Base-by-base conservation (phyloP, 2,113 vertebrate genomes). In the Cololabis saira region DNA sequence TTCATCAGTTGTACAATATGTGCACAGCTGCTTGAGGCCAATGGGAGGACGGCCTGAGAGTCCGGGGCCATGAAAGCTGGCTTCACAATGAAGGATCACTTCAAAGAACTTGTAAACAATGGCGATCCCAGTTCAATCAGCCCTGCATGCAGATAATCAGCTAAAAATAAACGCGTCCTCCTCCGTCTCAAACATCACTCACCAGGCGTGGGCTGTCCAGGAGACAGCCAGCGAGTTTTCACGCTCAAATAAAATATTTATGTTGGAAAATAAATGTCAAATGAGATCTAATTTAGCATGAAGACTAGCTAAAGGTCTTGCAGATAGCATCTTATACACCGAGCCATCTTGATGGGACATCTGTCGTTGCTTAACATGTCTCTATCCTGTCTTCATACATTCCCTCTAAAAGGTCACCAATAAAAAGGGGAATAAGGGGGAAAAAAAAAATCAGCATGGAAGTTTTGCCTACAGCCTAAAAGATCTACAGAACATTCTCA, bases 81-180 rank as follows among this genome's bases (percentile, higher is more conserved):
- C 70, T 75, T 82, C 82, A 90, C 83, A 90, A 89, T 90, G 82
- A 90, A 83, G 81, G 87, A 89, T 90, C 88, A 90, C 92, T 92
- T 94, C 91, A 94, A 93, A 89, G 91, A 85, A 82, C 87, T 87
- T 52, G 84, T 71, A 90, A 89, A 93, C 92, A 93, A 93, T 92
- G 78, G 87, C 56, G 15, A 77, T 68, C 67, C 66, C 76, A 69
- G 90, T 91, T 90, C 83, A 88, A 89, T 87, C 81, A 86, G 82
- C 84, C 52, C 64, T n/a, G 66, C 66, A 68, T 55, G 66, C 54
- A 81, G 71, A 89, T 90, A 89, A 90, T 91, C 80, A 76, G 79
- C 90, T 83, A 82, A 87, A 89, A 93, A 93, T 92, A 93, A 89
- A 81, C 82, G 70, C 40, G 19, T 51, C 79, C 77, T 49, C 78